Base-by-base conservation (phyloP, 2,888 invertebrate species). In the Mythimna vitellina region DNA sequence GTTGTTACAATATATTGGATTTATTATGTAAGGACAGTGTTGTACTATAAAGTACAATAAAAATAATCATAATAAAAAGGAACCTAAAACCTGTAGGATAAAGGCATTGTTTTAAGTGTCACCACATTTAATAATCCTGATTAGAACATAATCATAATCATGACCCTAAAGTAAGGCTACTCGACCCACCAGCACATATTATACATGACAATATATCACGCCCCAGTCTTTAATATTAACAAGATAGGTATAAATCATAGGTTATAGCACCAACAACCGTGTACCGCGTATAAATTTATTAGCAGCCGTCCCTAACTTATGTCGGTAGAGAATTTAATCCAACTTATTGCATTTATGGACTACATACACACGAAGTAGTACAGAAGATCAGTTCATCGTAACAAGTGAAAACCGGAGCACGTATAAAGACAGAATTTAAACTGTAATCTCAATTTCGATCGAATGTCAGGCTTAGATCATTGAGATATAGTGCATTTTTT, bases 321-420 rank as follows among this genome's bases (percentile, higher is more conserved):
- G 81, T 84, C 51, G 73, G 78, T 74, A 60, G 87, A 73, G 83
- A 82, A 86, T 89, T 84, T 90, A 90, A 90, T 89, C 88, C 88
- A 84, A 89, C 89, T 90, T 91, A 90, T 90, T 87, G 89, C 88
- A 87, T 88, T 86, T 89, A 88, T 76, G 74, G 57, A 70, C 29
- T 53, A 9, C 32, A n/a, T n/a, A 14, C 25, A 20, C 3, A n/a
- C 6, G 29, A 53, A 1, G 14, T 12, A 29, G 0, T 12, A 6
- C 35, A 78, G 29, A 60, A 74, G 58, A 17, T 22, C 0, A 0
- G 6, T 3, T 70, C 0, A 2, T 12, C n/a, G 2, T 8, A 20
- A 22, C 5, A 0, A 32, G 0, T 0, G 0, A 46, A 29, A 32
- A 49, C 7, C n/a, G 1, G 5, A 32, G 32, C n/a, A n/a, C n/a